Conservation (phyloP, 2,797 vertebrate genomes). For the Crocidura indochinensis region DNA sequence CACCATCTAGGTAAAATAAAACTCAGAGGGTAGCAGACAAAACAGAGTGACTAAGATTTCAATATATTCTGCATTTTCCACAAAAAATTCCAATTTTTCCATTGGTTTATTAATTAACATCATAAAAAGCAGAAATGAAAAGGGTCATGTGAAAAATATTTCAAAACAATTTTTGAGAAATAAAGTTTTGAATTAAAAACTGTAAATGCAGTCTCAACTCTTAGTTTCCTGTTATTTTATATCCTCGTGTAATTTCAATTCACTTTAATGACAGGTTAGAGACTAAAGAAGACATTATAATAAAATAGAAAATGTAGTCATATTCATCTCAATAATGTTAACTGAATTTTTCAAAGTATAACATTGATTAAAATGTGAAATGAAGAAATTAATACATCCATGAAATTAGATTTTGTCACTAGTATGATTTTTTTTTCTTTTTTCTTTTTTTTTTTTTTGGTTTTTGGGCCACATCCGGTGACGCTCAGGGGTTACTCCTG, state of each 20-base stretch:
- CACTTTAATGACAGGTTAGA: conserved; percentile 73
- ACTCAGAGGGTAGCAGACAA: conserved; percentile 78
- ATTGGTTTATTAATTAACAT: not conserved
- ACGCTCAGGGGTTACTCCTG: too few species aligned
- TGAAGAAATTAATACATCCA: conserved; percentile 48
- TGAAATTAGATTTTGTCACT: conserved; percentile 29
- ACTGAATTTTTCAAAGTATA: conserved; percentile 40
- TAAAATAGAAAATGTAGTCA: conserved; percentile 78
- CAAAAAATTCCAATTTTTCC: not conserved
- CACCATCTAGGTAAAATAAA: conserved; percentile 84
- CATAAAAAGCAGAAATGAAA: not conserved
- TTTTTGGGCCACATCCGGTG: too few species aligned
- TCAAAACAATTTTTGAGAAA: conserved; percentile 7
- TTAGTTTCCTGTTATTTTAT: conserved; percentile 76
- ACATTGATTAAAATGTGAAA: conserved; percentile 55
- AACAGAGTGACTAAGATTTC: conserved; percentile 79
- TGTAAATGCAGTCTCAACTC: conserved; percentile 74
- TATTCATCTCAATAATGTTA: not conserved
- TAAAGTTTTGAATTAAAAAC: not conserved
- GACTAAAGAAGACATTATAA: conserved; percentile 74
- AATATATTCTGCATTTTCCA: conserved; percentile 35
- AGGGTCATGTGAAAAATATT: not conserved
- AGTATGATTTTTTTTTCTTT: too few species aligned
- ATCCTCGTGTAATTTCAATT: conserved; percentile 73
- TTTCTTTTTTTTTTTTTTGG: too few species aligned